Conservation (phyloP, 2,888 invertebrate species). For the Unio pictorum region DNA sequence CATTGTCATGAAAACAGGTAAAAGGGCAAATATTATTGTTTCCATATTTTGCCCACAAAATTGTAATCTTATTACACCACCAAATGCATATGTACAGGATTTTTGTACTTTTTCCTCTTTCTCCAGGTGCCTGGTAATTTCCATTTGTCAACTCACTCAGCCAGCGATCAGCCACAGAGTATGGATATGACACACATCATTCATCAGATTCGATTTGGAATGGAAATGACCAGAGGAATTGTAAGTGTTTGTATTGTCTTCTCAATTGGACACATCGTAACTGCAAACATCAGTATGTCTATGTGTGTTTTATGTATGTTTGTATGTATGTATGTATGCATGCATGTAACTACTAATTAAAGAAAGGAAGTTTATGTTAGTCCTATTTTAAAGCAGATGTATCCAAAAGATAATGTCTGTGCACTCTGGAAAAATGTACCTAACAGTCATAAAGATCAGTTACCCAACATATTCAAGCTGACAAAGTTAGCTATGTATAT, state of each 20-base stretch:
- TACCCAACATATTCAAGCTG: no score
- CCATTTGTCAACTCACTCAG: constrained; percentile 76
- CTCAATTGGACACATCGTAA: neutral
- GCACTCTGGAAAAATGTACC: no score
- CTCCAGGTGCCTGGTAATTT: constrained; percentile 76
- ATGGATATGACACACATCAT: constrained; percentile 76
- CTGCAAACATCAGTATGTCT: no score
- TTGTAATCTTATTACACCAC: neutral
- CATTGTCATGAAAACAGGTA: no score
- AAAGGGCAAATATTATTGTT: neutral
- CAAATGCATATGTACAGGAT: neutral
- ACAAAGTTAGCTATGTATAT: no score
- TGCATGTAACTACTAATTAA: no score
- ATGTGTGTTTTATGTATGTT: neutral
- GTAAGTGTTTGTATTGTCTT: constrained; percentile 25
- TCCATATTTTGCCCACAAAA: neutral
- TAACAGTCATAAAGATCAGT: no score
- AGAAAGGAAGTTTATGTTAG: no score
- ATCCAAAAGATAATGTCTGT: no score
- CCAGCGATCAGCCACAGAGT: constrained; percentile 72
- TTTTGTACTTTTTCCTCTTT: neutral
- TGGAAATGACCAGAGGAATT: constrained; percentile 55
- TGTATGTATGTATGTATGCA: neutral
- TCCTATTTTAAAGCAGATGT: no score
- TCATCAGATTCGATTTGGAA: constrained; percentile 74